A percentile compares a stretch with the other conserved stretches of the same genome.
Conservation (phyloP, 2,113 vertebrate genomes). For the Mola mola region DNA sequence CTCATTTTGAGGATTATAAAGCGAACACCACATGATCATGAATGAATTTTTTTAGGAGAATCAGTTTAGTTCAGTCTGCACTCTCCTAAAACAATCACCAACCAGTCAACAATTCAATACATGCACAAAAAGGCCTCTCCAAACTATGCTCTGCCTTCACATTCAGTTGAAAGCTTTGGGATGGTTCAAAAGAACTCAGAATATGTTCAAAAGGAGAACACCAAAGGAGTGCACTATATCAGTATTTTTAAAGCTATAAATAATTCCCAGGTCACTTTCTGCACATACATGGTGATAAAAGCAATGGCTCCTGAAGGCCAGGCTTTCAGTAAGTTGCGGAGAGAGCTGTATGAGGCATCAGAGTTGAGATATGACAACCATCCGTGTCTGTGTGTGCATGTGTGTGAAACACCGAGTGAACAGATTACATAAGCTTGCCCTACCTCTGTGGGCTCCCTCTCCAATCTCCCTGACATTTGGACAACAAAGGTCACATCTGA, state of each 20-base stretch:
- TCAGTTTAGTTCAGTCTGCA: constrained; percentile 28
- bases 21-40: constrained; percentile 23
- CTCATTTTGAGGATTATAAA: constrained; percentile 42
- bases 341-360: constrained; percentile 49
- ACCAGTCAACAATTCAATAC: constrained; percentile 19
- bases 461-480: constrained; percentile 83
- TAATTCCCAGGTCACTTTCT: constrained; percentile 73
- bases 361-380: constrained; percentile 68
- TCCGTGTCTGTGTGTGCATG: constrained; percentile 52
- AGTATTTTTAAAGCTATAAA: constrained; percentile 77
- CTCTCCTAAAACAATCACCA: constrained; percentile 14
- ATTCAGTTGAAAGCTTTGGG: constrained; percentile 48
- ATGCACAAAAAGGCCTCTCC: constrained; percentile 13
- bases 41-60: constrained; percentile 52
- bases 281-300: constrained; percentile 77
- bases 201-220: constrained; percentile 63
- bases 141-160: constrained; percentile 39
- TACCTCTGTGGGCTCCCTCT: constrained; percentile 74
- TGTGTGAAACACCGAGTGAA: constrained; percentile 56
- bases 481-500: constrained; percentile 86
- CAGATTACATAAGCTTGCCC: constrained; percentile 76
- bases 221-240: constrained; percentile 59
- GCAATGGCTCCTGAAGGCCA: constrained; percentile 62
- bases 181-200: constrained; percentile 58
- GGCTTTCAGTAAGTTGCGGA: constrained; percentile 63